Evolutionary conservation across 2,797 vertebrate species (phyloP).

Genomic region (Gallinago solitaria): DNA sequence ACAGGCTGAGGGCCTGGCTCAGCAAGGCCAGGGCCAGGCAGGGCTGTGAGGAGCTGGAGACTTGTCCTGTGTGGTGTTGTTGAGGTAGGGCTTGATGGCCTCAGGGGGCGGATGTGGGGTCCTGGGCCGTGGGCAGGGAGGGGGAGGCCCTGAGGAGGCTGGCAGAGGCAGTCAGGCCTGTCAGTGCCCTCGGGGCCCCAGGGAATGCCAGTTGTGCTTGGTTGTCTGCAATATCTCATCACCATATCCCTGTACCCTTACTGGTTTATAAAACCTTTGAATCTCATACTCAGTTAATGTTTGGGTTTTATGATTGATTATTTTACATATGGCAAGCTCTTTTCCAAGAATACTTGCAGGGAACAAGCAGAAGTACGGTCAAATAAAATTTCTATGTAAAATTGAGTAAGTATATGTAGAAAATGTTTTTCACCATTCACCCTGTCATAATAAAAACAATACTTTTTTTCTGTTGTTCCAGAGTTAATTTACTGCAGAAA

Average conservation of each 20-base stretch:
- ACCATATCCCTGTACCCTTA: not conserved
- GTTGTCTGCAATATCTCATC: not conserved
- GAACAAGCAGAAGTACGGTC: not conserved
- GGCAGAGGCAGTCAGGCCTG: not conserved
- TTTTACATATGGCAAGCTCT: not conserved
- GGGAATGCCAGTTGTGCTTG: not conserved
- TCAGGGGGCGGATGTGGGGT: fast-evolving
- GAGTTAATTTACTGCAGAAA: not conserved
- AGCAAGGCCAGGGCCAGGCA: not conserved
- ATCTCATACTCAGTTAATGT: not conserved
- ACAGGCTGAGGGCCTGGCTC: fast-evolving
- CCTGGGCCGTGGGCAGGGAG: fast-evolving
- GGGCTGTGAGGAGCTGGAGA: not conserved
- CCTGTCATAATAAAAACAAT: not conserved
- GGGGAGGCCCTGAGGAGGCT: not conserved
- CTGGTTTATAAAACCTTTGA: not conserved
- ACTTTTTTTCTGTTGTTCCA: fast-evolving
- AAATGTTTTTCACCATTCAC: not conserved
- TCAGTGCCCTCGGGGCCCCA: not conserved
- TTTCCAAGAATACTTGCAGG: not conserved
- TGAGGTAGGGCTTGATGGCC: not conserved
- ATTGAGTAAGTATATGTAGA: not conserved
- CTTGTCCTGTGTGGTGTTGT: fast-evolving
- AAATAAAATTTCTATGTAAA: not conserved
- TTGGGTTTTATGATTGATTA: not conserved